These are phyloP conservation scores for Nasua narica DNA, from an alignment of 2,797 vertebrate species.

Conservation along the genomic window DNA sequence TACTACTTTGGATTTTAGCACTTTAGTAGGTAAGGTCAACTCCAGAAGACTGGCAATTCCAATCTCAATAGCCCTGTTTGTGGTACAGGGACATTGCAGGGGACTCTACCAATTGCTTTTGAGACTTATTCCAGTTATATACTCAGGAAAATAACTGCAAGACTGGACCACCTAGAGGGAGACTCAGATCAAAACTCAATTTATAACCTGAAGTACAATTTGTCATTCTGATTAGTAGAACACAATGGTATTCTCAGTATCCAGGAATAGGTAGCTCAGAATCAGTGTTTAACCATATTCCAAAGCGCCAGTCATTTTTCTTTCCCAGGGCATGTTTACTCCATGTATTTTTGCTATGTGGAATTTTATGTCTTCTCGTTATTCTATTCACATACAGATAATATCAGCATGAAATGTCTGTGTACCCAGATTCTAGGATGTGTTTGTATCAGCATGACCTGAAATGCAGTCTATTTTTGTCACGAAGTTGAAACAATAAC, in stretches of 20 bases:
- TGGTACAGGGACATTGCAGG: background rate
- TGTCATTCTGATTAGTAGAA: background rate
- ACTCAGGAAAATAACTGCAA: conserved; percentile 6
- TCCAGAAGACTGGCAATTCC: background rate
- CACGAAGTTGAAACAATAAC: conserved; percentile 52
- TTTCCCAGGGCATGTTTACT: background rate
- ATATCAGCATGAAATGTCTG: background rate
- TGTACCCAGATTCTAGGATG: background rate
- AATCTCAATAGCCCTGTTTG: background rate
- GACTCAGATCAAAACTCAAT: conserved; percentile 4
- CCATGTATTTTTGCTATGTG: background rate
- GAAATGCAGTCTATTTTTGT: conserved; percentile 47
- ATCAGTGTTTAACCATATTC: background rate
- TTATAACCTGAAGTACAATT: conserved; percentile 18
- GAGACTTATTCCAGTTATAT: background rate
- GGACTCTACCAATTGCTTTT: background rate
- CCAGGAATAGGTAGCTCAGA: background rate
- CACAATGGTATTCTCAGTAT: background rate
- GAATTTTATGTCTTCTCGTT: background rate
- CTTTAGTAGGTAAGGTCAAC: background rate
- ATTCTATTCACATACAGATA: background rate
- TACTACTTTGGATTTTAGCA: background rate
- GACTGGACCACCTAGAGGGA: background rate
- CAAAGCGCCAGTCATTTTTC: background rate
- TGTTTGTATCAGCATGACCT: conserved; percentile 29